These are phyloP conservation scores for Porites evermanni DNA, from an alignment of 92 coral and sea anemone genomes.

Conservation along the genomic window DNA sequence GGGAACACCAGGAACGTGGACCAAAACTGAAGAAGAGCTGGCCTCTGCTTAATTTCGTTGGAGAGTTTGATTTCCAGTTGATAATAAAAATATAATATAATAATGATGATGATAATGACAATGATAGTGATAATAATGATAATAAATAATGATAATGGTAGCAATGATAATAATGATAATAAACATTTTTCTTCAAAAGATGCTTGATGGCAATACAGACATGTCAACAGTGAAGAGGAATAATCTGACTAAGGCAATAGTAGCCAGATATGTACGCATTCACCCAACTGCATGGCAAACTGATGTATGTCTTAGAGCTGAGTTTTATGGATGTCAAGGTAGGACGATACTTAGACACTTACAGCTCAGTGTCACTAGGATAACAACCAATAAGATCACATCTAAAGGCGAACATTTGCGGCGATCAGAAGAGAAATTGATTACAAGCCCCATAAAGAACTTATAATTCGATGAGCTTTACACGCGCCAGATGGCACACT, in stretches of 20 bases:
- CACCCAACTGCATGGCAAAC: conserved; percentile 56
- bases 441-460: no score
- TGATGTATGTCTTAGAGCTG: conserved; percentile 64
- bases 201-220: conserved; percentile 61
- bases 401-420: not conserved
- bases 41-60: no score
- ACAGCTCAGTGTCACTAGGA: not conserved
- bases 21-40: not conserved
- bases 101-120: no score
- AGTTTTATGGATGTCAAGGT: conserved; percentile 77
- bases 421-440: no score
- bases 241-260: conserved; percentile 41
- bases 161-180: no score
- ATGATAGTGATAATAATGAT: no score
- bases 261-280: conserved; percentile 67
- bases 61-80: no score
- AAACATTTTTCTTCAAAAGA: conserved; percentile 7
- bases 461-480: no score
- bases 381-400: no score
- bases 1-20: not conserved
- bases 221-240: conserved; percentile 62
- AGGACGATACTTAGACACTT: not conserved
- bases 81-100: no score
- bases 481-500: no score
- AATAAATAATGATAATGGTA: no score